Conservation (phyloP, 2,888 invertebrate genomes). For the Ypsolopha sequella region DNA sequence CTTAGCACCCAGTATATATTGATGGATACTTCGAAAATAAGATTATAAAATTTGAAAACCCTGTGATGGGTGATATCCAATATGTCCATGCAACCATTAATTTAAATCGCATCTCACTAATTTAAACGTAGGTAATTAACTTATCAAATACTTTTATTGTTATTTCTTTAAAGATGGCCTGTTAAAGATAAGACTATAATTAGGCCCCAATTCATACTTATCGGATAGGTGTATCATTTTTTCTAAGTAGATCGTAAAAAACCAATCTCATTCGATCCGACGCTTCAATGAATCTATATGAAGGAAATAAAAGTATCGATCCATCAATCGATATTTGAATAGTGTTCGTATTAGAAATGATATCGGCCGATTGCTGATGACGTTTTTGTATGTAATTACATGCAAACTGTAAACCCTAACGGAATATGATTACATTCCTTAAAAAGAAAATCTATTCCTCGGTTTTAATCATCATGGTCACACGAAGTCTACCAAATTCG, state of each 20-base stretch:
- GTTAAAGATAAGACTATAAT: conserved; percentile 58
- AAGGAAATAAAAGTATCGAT: conserved; percentile 56
- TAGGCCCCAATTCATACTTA: conserved; percentile 56
- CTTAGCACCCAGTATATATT: too few relatives aligned
- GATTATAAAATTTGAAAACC: too few relatives aligned
- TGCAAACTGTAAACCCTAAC: neutral
- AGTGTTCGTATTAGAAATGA: conserved; percentile 36
- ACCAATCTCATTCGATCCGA: conserved; percentile 35
- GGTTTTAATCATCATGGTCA: neutral
- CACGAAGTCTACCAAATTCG: neutral
- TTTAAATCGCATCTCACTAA: too few relatives aligned
- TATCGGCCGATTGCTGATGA: conserved; percentile 8
- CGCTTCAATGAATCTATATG: conserved; percentile 51
- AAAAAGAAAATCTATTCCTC: neutral
- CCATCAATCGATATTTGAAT: conserved; percentile 63
- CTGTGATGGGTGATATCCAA: too few relatives aligned
- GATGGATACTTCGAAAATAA: too few relatives aligned
- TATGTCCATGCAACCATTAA: too few relatives aligned
- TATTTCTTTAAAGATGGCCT: conserved; percentile 47
- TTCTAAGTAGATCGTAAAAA: conserved; percentile 56
- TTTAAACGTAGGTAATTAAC: conserved; percentile 37
- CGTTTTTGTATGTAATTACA: neutral
- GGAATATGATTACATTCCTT: neutral
- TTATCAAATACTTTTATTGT: conserved; percentile 58
- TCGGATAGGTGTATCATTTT: conserved; percentile 62